These are phyloP conservation scores for Drosophila bifasciata DNA, from an alignment of 1,140 invertebrate genomes.

Conservation along the genomic window DNA sequence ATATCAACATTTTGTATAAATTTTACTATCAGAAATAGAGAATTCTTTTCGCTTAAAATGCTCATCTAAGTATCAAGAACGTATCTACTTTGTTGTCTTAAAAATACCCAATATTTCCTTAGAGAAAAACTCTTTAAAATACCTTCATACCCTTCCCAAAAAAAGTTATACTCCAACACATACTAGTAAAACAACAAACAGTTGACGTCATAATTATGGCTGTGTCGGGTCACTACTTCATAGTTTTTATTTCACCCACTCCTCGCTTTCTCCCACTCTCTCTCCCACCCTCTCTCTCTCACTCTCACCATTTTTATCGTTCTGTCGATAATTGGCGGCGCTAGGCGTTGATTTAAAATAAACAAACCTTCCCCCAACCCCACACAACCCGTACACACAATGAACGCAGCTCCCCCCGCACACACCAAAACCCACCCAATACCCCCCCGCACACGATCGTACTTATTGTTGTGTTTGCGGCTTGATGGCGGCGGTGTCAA, in stretches of 20 bases:
- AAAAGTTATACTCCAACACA: not conserved
- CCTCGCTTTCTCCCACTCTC: not conserved
- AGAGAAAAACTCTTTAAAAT: too few relatives aligned
- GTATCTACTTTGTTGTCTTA: too few relatives aligned
- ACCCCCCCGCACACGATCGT: not conserved
- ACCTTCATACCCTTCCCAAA: too few relatives aligned
- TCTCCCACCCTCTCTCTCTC: not conserved
- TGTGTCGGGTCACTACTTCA: slow-evolving; percentile 43
- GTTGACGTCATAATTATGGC: slow-evolving; percentile 67
- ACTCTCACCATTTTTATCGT: slow-evolving; percentile 47
- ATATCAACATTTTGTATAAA: too few relatives aligned
- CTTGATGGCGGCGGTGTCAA: slow-evolving; percentile 66
- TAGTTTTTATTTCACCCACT: slow-evolving; percentile 18
- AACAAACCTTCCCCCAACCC: slow-evolving; percentile 39
- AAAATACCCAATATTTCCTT: too few relatives aligned
- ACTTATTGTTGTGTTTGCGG: slow-evolving; percentile 54
- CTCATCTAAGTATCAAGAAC: too few relatives aligned
- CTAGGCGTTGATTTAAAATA: slow-evolving; percentile 65
- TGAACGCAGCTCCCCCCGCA: not conserved
- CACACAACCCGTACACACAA: too few relatives aligned
- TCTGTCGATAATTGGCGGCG: slow-evolving; percentile 67
- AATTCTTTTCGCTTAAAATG: too few relatives aligned
- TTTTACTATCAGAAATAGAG: too few relatives aligned
- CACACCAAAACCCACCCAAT: slow-evolving; percentile 2
- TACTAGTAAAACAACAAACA: not conserved